phyloP scores from a whole-genome alignment of 2,113 vertebrate species.

The Pseudonaja textilis region DNA sequence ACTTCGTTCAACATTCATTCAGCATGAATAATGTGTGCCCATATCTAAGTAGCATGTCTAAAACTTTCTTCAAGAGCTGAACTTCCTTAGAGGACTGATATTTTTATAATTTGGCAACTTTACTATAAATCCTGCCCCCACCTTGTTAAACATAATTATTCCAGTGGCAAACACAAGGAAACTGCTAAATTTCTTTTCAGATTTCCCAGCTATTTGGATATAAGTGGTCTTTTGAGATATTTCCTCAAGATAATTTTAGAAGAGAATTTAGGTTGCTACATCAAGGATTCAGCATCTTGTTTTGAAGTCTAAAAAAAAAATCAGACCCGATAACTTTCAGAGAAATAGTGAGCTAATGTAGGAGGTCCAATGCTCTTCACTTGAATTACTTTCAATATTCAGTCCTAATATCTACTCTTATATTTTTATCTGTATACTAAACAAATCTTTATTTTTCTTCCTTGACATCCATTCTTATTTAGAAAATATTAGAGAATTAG shows the following conservation, averaged over 20 bases:
- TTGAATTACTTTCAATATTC: neutral
- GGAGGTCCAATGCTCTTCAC: neutral
- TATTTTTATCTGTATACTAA: neutral
- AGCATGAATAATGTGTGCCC: neutral
- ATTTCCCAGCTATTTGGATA: neutral
- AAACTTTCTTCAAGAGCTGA: neutral
- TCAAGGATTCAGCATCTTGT: neutral
- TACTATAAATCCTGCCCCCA: neutral
- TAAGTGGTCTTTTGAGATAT: neutral
- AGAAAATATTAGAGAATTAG: neutral
- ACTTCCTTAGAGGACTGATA: neutral
- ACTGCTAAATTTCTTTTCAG: neutral
- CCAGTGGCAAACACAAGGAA: neutral
- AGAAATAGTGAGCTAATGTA: neutral
- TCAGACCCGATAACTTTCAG: neutral
- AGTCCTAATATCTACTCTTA: neutral
- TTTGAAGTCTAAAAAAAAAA: neutral
- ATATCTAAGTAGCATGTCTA: neutral
- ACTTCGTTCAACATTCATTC: too few relatives aligned
- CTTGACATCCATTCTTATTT: neutral
- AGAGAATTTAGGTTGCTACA: neutral
- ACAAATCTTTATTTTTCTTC: neutral
- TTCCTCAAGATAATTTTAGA: neutral
- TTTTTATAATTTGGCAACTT: neutral
- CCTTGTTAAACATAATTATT: neutral